Evolutionary conservation across 2,888 invertebrate species (phyloP).

Genomic region (Platypus cylindrus): DNA sequence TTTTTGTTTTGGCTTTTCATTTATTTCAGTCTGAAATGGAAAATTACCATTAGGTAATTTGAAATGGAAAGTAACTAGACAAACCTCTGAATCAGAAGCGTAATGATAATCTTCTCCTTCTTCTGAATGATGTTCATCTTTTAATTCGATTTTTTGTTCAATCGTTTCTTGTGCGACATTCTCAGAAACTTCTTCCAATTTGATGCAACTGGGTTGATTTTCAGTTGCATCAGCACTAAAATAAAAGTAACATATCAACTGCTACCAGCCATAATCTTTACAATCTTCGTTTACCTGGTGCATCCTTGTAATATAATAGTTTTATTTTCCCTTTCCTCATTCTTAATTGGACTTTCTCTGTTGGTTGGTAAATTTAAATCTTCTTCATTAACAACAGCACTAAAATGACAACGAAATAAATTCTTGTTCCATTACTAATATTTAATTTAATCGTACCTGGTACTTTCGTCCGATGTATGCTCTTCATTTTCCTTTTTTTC

Average conservation of each 20-base stretch:
- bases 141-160: neutral
- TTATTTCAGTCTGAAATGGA: neutral
- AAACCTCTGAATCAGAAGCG: neutral
- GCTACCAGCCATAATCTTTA: neutral
- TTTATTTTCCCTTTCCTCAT: slow-evolving; percentile 3
- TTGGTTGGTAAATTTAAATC: no score
- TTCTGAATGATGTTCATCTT: slow-evolving; percentile 6
- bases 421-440: neutral
- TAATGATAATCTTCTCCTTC: slow-evolving; percentile 3
- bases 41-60: neutral
- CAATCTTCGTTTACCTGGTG: no score
- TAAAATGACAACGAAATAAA: neutral
- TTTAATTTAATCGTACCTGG: neutral
- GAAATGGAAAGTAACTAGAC: neutral
- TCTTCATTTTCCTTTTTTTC: slow-evolving; percentile 4
- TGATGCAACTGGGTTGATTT: neutral
- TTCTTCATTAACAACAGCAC: neutral
- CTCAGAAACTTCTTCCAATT: neutral
- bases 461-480: neutral
- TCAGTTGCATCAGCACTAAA: neutral
- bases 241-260: neutral
- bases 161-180: no score
- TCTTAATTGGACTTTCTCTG: slow-evolving; percentile 4
- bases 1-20: slow-evolving; percentile 1
- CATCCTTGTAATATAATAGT: neutral